Percentiles rank a stretch among this genome's conserved stretches.
Conservation (phyloP, 53 echinoderm and acorn worm species). For the Pentamera pediparva region DNA sequence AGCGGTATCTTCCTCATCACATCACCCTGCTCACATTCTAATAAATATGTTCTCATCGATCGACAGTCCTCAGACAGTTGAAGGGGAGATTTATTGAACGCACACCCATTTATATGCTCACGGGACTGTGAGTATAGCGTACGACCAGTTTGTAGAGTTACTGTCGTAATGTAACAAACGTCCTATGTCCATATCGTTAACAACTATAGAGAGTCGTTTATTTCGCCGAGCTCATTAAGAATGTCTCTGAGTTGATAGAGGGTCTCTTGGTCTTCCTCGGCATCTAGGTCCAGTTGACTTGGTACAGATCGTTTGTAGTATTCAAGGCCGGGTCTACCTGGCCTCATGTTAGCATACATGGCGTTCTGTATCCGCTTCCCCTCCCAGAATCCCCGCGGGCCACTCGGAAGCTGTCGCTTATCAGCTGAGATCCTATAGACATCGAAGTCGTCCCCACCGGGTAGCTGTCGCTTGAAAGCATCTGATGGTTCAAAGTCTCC, state of each 20-base stretch:
- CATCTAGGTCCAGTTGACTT: neutral
- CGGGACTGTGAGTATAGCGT: no score
- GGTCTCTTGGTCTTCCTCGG: neutral
- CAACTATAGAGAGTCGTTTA: conserved; percentile 7
- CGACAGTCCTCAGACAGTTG: no score
- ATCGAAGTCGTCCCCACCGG: neutral
- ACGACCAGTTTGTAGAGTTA: no score
- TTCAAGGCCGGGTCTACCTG: neutral
- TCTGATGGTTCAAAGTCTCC: neutral
- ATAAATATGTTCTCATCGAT: no score
- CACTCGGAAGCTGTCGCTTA: conserved; percentile 1
- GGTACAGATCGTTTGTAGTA: neutral
- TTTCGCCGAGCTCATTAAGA: conserved; percentile 1
- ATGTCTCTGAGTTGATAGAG: neutral
- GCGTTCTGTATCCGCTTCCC: conserved; percentile 1
- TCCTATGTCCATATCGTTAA: no score
- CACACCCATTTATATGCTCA: no score
- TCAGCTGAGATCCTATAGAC: neutral
- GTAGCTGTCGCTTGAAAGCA: neutral
- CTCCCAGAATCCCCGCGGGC: conserved; percentile 8
- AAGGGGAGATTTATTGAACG: no score
- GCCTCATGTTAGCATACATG: neutral
- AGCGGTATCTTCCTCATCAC: no score
- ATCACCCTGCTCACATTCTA: no score
- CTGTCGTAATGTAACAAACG: neutral